phyloP scores from a whole-genome alignment of 1,140 invertebrate genomes.

The Heliothis virescens region DNA sequence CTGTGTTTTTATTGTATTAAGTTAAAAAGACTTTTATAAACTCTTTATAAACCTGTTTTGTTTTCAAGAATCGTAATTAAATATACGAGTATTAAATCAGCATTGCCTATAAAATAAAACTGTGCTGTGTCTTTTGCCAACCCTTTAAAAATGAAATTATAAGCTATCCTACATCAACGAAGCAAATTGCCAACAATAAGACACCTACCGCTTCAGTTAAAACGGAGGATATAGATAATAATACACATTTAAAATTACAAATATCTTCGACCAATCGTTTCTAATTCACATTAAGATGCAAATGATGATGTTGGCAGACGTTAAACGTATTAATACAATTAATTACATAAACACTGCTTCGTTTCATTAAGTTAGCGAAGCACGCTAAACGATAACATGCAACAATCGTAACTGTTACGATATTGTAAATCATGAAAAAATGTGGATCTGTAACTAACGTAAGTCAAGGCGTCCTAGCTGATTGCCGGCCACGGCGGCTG shows the following conservation, averaged over 20 bases:
- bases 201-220: background rate
- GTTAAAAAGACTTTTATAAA: too few relatives aligned
- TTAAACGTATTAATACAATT: constrained; percentile 3
- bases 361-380: constrained; percentile 1
- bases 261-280: background rate
- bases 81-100: too few relatives aligned
- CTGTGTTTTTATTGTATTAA: background rate
- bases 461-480: too few relatives aligned
- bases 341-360: constrained; percentile 21
- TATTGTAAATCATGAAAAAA: constrained; percentile 10
- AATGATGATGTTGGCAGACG: constrained; percentile 6
- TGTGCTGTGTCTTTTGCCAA: background rate
- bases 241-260: background rate
- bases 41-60: background rate
- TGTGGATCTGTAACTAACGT: constrained; percentile 6
- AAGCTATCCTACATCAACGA: too few relatives aligned
- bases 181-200: too few relatives aligned
- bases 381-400: constrained; percentile 35
- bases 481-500: too few relatives aligned
- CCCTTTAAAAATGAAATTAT: background rate
- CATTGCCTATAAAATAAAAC: too few relatives aligned
- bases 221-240: background rate
- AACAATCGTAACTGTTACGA: constrained; percentile 34
- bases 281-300: constrained; percentile 10
- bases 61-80: background rate